Conservation (phyloP, 2,113 vertebrate species). For the Mus pahari region DNA sequence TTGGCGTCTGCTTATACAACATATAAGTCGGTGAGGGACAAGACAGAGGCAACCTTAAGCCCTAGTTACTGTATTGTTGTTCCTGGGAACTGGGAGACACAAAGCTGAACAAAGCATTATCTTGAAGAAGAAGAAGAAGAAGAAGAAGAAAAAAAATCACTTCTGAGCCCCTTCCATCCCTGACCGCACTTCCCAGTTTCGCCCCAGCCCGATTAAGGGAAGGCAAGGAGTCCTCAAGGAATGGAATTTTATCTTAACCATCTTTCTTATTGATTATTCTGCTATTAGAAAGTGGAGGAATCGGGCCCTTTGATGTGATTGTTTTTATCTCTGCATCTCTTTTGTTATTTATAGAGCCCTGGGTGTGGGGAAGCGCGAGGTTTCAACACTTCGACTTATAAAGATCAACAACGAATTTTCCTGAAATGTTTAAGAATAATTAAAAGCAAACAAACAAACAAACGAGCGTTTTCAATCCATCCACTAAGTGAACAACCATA, state of each 20-base stretch:
- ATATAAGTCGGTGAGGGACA: slow-evolving; percentile 42
- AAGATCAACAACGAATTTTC: slow-evolving; percentile 71
- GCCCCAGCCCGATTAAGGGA: slow-evolving; percentile 7
- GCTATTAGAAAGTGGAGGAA: slow-evolving; percentile 76
- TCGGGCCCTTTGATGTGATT: slow-evolving; percentile 71
- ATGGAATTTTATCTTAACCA: slow-evolving; percentile 67
- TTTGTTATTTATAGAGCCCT: slow-evolving; percentile 88
- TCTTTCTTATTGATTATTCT: slow-evolving; percentile 74
- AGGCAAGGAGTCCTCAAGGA: slow-evolving; percentile 31
- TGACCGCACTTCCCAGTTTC: slow-evolving; percentile 61
- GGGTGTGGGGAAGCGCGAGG: slow-evolving; percentile 67
- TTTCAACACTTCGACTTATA: slow-evolving; percentile 51
- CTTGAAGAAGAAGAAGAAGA: slow-evolving; percentile 31
- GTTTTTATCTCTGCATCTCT: slow-evolving; percentile 86
- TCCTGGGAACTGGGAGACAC: slow-evolving; percentile 74
- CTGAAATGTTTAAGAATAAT: slow-evolving; percentile 68
- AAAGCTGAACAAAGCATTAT: slow-evolving; percentile 85
- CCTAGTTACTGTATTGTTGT: slow-evolving; percentile 74
- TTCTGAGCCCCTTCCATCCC: slow-evolving; percentile 76
- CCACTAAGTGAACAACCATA: slow-evolving; percentile 84
- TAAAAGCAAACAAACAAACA: slow-evolving; percentile 44
- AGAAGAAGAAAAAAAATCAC: slow-evolving; percentile 73
- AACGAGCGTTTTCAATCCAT: slow-evolving; percentile 76
- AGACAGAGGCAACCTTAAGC: slow-evolving; percentile 69
- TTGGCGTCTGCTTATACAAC: slow-evolving; percentile 66